Evolutionary conservation across 1,140 invertebrate genomes (phyloP), one percentile per base, ranked within the genome.

Genomic region (Periplaneta americana): DNA sequence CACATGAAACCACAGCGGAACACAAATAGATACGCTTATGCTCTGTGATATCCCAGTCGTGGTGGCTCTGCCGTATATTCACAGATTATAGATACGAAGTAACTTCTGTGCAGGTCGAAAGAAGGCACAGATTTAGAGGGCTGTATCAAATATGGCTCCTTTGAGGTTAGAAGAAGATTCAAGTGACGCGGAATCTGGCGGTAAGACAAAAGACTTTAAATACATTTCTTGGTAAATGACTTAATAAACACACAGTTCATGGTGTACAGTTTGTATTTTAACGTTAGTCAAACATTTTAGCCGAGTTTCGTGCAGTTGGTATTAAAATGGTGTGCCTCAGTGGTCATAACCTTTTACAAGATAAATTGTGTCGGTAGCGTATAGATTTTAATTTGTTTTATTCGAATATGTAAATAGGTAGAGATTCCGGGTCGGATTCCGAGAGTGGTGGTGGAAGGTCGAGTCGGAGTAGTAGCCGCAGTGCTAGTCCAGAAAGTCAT

Each of bases 401-500:
- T 34, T 80, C 74, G 33, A n/a, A n/a, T n/a, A n/a, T n/a, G n/a
- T n/a, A n/a, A n/a, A n/a, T 37, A 80, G 80, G n/a, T 22, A 80
- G 57, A 80, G 80, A 75, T 35, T 75, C 80, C 22, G 80, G 66
- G 18, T 80, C 80, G 1, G 80, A 80, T 37, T 80, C 80, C 33
- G 80, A 80, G 6, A 80, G 81, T 33, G 66, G 74, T 4, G 75
- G 75, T 34, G 76, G 81, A 35, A 75, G 81, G 17, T 81, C 81
- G 28, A 81, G 81, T 36, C 80, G 35, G n/a, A 81, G 81, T 36
- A 81, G 81, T 34, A 81, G 81, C 32, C 74, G 75, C 31, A 81
- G 81, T 36, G 81, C n/a, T 28, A 81, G 81, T 34, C 81, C 81
- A 11, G 81, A 17, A 18, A 77, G 75, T 17, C 18, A 32, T 48